Evolutionary conservation across 2,113 vertebrate species (phyloP).

Genomic region (Saguinus midas): DNA sequence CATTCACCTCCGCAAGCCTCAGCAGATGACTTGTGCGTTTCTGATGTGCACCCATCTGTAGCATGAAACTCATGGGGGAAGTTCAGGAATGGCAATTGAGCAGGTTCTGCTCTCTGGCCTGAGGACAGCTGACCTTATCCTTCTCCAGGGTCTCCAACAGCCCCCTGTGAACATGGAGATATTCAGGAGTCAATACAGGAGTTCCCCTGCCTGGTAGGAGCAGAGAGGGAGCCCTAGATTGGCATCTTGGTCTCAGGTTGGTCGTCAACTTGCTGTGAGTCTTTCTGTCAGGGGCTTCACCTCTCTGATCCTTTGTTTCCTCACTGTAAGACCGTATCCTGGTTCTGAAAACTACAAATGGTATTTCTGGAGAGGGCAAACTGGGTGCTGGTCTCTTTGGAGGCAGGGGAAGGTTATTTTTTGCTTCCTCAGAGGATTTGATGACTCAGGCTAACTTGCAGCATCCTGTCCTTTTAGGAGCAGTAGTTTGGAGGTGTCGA

Average conservation of each 20-base stretch:
- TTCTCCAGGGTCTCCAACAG: neutral
- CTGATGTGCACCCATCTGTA: too few relatives aligned
- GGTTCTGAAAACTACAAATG: neutral
- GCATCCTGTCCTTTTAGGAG: neutral
- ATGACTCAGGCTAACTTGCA: neutral
- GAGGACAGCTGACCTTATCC: neutral
- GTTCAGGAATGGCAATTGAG: neutral
- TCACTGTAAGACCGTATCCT: fast-evolving
- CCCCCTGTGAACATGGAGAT: neutral
- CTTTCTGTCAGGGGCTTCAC: neutral
- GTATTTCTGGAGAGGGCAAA: neutral
- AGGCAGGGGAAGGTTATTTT: neutral
- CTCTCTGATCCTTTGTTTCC: neutral
- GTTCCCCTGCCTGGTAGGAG: neutral
- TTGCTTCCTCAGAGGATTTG: neutral
- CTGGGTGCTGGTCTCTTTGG: neutral
- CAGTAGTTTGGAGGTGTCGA: neutral
- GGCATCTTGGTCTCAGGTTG: neutral
- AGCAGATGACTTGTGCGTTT: fast-evolving
- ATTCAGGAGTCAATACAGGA: neutral
- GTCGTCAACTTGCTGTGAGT: neutral
- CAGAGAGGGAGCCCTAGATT: neutral
- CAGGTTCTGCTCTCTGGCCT: neutral
- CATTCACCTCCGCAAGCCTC: neutral
- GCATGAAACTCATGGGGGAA: neutral